phyloP scores from a whole-genome alignment of 2,888 invertebrate genomes.

The Trichacis sp. region DNA sequence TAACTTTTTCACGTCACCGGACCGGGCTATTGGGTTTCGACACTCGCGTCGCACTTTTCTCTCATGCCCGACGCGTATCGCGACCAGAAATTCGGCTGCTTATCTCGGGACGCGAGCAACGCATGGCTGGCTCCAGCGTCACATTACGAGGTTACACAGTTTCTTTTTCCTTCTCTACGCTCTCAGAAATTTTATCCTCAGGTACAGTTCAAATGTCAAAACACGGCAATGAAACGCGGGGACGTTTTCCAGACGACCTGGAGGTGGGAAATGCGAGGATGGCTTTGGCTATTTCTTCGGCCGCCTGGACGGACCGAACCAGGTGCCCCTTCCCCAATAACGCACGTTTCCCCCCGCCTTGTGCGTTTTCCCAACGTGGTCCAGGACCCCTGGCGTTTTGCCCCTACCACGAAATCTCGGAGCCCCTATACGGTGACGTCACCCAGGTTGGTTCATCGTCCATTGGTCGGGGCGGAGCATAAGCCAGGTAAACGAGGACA shows the following conservation, averaged over 20 bases:
- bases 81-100: background rate
- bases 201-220: too few relatives aligned
- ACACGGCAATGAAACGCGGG: background rate
- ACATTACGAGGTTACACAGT: too few relatives aligned
- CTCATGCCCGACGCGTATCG: background rate
- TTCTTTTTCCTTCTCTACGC: too few relatives aligned
- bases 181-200: too few relatives aligned
- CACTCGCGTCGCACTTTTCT: background rate
- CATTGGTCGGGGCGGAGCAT: constrained; percentile 65
- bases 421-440: constrained; percentile 56
- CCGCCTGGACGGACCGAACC: constrained; percentile 28
- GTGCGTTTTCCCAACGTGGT: constrained; percentile 42
- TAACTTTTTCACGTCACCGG: constrained; percentile 20
- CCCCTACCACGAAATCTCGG: constrained; percentile 46
- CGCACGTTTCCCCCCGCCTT: constrained; percentile 41
- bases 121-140: too few relatives aligned
- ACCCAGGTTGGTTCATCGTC: constrained; percentile 45
- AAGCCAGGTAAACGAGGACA: constrained; percentile 59
- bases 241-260: constrained; percentile 28
- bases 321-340: constrained; percentile 37
- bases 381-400: constrained; percentile 71
- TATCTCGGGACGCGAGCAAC: too few relatives aligned
- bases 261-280: constrained; percentile 49
- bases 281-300: constrained; percentile 40
- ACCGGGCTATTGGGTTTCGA: background rate